phyloP scores from a whole-genome alignment of 2,113 vertebrate genomes.

The Hirundichthys speculiger region DNA sequence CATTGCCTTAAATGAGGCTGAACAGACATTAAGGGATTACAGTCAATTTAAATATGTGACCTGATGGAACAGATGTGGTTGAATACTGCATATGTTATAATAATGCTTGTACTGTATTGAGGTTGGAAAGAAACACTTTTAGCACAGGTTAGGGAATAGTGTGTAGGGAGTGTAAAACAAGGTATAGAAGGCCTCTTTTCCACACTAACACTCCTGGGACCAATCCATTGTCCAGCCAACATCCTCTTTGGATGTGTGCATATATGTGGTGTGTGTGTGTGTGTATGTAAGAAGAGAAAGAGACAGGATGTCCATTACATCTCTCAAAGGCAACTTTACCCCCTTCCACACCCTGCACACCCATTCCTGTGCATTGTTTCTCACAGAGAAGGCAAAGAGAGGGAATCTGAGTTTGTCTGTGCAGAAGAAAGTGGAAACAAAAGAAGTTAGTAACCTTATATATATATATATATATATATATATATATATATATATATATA shows the following conservation, averaged over 20 bases:
- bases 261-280: slow-evolving; percentile 47
- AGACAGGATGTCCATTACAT: slow-evolving; percentile 72
- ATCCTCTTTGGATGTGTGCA: slow-evolving; percentile 64
- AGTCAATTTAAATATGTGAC: slow-evolving; percentile 19
- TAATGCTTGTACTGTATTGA: slow-evolving; percentile 4
- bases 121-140: slow-evolving; percentile 13
- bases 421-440: neutral
- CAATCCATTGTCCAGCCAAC: slow-evolving; percentile 72
- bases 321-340: slow-evolving; percentile 64
- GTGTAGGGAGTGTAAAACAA: slow-evolving; percentile 44
- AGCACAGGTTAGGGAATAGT: slow-evolving; percentile 39
- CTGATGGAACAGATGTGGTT: neutral
- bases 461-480: too few relatives aligned
- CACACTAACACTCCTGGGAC: slow-evolving; percentile 65
- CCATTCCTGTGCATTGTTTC: slow-evolving; percentile 78
- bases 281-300: slow-evolving; percentile 31
- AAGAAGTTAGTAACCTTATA: too few relatives aligned
- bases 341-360: slow-evolving; percentile 57
- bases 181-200: slow-evolving; percentile 69
- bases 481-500: too few relatives aligned
- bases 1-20: slow-evolving; percentile 9
- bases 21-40: neutral
- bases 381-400: slow-evolving; percentile 23
- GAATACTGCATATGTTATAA: slow-evolving; percentile 10
- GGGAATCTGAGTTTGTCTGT: neutral